A percentile compares a stretch with the other conserved stretches of the same genome.
phyloP scores from a whole-genome alignment of 37 sponge, comb jelly and placozoan genomes.

The Bolinopsis microptera region DNA sequence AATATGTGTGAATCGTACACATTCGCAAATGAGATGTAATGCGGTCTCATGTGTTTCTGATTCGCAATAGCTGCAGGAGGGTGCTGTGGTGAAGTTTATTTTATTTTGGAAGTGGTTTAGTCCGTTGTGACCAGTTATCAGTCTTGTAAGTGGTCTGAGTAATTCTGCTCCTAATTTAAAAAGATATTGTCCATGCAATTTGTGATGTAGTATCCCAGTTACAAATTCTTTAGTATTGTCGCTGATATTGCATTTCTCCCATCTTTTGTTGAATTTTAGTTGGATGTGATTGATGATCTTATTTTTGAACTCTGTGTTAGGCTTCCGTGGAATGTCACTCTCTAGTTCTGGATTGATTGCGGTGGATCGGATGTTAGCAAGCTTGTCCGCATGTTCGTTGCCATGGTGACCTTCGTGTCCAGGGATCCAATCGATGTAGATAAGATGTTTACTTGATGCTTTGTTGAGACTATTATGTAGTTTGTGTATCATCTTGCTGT shows the following conservation, averaged over 20 bases:
- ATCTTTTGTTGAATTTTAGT: not conserved
- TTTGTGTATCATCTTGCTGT: not conserved
- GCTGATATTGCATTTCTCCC: not conserved
- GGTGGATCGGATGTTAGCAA: conserved; percentile 22
- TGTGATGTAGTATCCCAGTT: not conserved
- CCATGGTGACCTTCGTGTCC: conserved; percentile 45
- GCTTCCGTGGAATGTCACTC: not conserved
- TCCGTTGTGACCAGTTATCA: conserved; percentile 11
- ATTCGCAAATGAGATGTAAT: no score
- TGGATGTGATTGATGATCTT: conserved; percentile 6
- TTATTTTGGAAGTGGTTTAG: conserved; percentile 37
- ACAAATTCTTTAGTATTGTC: not conserved
- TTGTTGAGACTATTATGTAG: not conserved
- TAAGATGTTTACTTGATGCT: not conserved
- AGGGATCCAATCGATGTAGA: conserved; percentile 37
- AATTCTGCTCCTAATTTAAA: not conserved
- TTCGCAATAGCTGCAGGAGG: not conserved
- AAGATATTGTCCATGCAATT: conserved; percentile 9
- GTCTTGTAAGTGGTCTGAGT: not conserved
- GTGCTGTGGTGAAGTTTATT: not conserved
- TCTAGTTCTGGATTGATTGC: no score
- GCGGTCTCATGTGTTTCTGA: not conserved
- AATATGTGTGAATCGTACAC: no score
- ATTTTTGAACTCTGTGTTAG: not conserved
- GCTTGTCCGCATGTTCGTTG: conserved; percentile 46